Evolutionary conservation across 2,888 invertebrate species (phyloP).

Genomic region (Eurytoma californica): DNA sequence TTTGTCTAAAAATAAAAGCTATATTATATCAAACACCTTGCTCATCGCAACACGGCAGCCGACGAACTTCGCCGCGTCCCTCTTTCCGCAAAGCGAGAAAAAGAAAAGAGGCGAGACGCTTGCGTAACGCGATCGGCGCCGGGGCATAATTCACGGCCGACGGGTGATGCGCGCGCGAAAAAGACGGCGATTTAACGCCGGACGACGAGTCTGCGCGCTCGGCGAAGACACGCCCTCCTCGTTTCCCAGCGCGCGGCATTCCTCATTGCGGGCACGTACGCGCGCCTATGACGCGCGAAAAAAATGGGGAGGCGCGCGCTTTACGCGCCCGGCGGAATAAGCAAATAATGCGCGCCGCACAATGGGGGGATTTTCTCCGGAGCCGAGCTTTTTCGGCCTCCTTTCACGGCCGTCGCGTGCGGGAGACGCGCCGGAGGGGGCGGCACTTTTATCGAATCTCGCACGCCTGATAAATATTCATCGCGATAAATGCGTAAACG

Average conservation of each 20-base stretch:
- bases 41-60: too few relatives aligned
- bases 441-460: conserved; percentile 22
- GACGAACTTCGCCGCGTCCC: too few relatives aligned
- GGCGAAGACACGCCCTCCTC: conserved; percentile 51
- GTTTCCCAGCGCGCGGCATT: conserved; percentile 49
- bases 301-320: too few relatives aligned
- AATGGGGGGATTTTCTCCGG: conserved; percentile 55
- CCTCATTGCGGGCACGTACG: conserved; percentile 59
- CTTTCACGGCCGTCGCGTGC: too few relatives aligned
- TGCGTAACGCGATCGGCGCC: conserved; percentile 5
- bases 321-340: conserved; percentile 59
- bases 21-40: too few relatives aligned
- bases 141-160: conserved; percentile 14
- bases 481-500: conserved; percentile 42
- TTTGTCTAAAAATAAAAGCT: too few relatives aligned
- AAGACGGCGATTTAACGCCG: conserved; percentile 40
- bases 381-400: too few relatives aligned
- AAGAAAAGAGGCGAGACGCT: too few relatives aligned
- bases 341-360: conserved; percentile 65
- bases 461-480: conserved; percentile 41
- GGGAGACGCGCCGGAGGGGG: not conserved
- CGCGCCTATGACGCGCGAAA: not conserved
- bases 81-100: too few relatives aligned
- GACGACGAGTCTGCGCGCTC: not conserved
- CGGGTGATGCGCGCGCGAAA: not conserved